Base-by-base conservation (phyloP, 2,888 invertebrate species). In the Pheosia tremula region DNA sequence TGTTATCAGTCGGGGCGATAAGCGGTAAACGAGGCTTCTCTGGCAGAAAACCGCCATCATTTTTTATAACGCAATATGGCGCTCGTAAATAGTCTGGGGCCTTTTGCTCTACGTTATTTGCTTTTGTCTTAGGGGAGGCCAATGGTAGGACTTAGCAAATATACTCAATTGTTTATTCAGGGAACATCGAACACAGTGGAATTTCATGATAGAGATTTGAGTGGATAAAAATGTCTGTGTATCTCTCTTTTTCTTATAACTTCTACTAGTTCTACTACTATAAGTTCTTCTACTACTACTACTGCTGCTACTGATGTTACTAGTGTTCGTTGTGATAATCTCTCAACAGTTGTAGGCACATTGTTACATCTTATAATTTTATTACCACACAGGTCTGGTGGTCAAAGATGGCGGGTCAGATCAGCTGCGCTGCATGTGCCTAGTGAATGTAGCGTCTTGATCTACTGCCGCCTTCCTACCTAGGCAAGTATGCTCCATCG, bases 41-140 rank as follows among this genome's bases (percentile, higher is more conserved):
- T 78, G 79, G 78, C 65, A 80, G 83, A 78, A 85, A 85, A 83
- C 84, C 83, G 83, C 84, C 81, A 84, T 87, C 84, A 87, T 86
- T 87, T 88, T 88, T 88, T 88, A 88, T 82, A 87, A 83, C 86
- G 85, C 84, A 86, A 88, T 86, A 87, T 85, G 86, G 83, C 78
- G 76, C 73, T 83, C 84, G 83, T 85, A 87, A 86, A 86, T 85
- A 81, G 80, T 78, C 77, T 77, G 75, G 74, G 77, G 81, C 77
- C 74, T 74, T 79, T 77, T 77, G 74, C 78, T 78, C 72, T 71
- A 72, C 69, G 76, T 79, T 81, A 80, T 83, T 81, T 78, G 79
- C 81, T 81, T 80, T 83, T 83, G 82, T 84, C 77, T 83, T 77
- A 72, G 69, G 61, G 67, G 66, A 63, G 69, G 69, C 67, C 61